phyloP scores from a whole-genome alignment of 1,140 invertebrate species.

The Aphelenchoides fujianensis region DNA sequence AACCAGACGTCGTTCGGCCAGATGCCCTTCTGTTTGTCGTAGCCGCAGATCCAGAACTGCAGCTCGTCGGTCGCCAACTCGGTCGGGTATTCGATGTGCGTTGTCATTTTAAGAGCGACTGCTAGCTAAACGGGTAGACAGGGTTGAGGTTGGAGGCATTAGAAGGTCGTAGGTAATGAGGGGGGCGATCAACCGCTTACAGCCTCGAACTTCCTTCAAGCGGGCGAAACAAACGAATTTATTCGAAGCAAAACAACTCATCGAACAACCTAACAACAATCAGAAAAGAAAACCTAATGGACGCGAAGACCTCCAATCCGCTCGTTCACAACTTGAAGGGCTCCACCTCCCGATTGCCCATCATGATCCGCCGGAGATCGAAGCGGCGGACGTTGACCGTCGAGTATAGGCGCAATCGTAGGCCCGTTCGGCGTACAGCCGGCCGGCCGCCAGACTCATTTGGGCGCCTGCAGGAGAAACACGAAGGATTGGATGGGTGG shows the following conservation, averaged over 20 bases:
- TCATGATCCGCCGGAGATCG: conserved; percentile 59
- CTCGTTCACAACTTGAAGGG: conserved; percentile 12
- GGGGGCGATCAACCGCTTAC: too few relatives aligned
- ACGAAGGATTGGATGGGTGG: conserved; percentile 37
- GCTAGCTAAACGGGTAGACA: too few relatives aligned
- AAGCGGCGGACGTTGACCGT: conserved; percentile 56
- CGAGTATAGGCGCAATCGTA: conserved; percentile 54
- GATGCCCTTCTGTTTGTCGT: background rate
- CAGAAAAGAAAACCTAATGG: background rate
- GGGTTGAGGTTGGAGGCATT: too few relatives aligned
- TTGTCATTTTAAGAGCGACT: too few relatives aligned
- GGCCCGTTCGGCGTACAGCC: conserved; percentile 44
- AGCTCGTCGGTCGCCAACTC: background rate
- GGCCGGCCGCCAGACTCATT: conserved; percentile 49
- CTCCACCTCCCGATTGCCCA: conserved; percentile 30
- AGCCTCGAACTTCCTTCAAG: too few relatives aligned
- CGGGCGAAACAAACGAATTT: too few relatives aligned
- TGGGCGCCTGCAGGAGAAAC: conserved; percentile 31
- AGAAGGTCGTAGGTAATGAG: too few relatives aligned
- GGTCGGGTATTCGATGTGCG: background rate
- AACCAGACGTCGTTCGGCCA: background rate
- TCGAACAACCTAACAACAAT: background rate
- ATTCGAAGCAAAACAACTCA: too few relatives aligned
- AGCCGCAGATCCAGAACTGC: background rate
- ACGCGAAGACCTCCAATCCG: too few relatives aligned